Conservation (phyloP, 2,113 vertebrate species). For the Emydocephalus ijimae region DNA sequence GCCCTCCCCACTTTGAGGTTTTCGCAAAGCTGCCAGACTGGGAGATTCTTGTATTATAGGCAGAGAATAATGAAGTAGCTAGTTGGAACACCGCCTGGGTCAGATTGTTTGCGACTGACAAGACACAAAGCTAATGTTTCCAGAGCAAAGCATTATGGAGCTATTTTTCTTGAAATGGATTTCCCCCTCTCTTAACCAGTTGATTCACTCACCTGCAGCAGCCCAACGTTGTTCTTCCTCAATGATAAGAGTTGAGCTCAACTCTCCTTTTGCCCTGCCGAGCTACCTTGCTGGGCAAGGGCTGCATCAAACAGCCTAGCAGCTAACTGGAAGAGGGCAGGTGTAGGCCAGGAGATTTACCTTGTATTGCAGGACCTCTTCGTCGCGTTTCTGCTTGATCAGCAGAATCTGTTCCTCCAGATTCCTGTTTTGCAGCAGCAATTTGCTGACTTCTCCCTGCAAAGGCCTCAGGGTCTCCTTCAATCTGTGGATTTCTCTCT, state of each 20-base stretch:
- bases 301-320: neutral
- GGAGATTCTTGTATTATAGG: neutral
- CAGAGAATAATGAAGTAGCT: neutral
- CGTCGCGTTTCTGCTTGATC: conserved; percentile 74
- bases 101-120: neutral
- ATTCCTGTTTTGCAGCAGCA: conserved; percentile 77
- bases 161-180: neutral
- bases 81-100: neutral
- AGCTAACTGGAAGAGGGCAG: neutral
- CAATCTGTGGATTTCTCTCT: conserved; percentile 79
- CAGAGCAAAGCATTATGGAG: neutral
- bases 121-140: neutral
- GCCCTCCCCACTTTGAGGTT: neutral
- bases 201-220: neutral
- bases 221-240: neutral
- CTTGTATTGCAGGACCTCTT: conserved; percentile 82
- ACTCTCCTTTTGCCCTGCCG: neutral
- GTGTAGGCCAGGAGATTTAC: conserved; percentile 58
- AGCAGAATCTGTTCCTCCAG: conserved; percentile 85
- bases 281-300: neutral
- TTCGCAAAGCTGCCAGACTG: neutral
- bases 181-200: neutral
- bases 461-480: conserved; percentile 78
- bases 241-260: neutral
- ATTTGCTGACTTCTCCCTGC: conserved; percentile 75